Conservation (phyloP, 2,888 invertebrate species). For the Epicampocera succincta region DNA sequence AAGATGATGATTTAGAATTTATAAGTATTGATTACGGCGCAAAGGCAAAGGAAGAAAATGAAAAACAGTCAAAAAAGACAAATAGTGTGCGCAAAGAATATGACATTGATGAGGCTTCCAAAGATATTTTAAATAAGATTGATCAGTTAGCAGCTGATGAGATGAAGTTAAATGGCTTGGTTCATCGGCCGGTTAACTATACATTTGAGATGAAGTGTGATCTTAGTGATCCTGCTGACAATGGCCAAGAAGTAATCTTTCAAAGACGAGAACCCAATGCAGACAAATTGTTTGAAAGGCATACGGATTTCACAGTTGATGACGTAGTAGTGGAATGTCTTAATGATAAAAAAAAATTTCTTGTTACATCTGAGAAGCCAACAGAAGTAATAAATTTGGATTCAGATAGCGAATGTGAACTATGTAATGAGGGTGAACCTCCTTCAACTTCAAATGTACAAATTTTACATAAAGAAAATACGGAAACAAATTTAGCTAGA, state of each 20-base stretch:
- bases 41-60: background rate
- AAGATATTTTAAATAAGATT: slow-evolving; percentile 53
- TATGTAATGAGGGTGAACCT: background rate
- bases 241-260: background rate
- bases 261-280: background rate
- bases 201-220: slow-evolving; percentile 20
- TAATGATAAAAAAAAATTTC: background rate
- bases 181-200: slow-evolving; percentile 38
- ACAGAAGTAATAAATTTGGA: slow-evolving; percentile 49
- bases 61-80: background rate
- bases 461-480: background rate
- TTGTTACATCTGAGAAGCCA: background rate
- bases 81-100: background rate
- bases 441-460: slow-evolving; percentile 20
- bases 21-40: slow-evolving; percentile 36
- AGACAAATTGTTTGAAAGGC: slow-evolving; percentile 50
- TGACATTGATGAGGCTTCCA: slow-evolving; percentile 21
- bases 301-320: slow-evolving; percentile 47
- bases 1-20: slow-evolving; percentile 61
- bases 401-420: slow-evolving; percentile 48
- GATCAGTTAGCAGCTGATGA: slow-evolving; percentile 47
- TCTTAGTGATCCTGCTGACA: background rate
- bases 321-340: slow-evolving; percentile 17
- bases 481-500: background rate
- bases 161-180: background rate